These are phyloP conservation scores for Sesamia nonagrioides DNA, from an alignment of 1,140 invertebrate genomes.

Conservation along the genomic window DNA sequence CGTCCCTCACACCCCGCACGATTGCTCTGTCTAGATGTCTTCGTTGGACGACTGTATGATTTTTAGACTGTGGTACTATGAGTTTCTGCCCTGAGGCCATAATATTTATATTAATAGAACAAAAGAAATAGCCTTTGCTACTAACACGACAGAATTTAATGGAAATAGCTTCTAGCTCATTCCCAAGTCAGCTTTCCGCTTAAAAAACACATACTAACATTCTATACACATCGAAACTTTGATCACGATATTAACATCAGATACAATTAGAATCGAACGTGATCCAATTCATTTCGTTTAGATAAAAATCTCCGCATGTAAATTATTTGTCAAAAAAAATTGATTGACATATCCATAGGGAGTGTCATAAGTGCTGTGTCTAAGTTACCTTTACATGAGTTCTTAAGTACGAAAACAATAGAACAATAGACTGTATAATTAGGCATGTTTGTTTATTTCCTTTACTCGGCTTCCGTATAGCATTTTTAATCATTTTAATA, in stretches of 20 bases:
- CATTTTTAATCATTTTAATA: conserved; percentile 30
- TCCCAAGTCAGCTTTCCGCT: neutral
- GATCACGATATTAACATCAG: conserved; percentile 14
- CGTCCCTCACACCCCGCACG: too few relatives aligned
- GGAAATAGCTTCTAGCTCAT: too few relatives aligned
- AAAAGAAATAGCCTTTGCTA: too few relatives aligned
- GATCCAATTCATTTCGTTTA: conserved; percentile 4
- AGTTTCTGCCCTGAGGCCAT: too few relatives aligned
- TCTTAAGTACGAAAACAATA: conserved; percentile 61
- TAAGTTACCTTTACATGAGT: conserved; percentile 32
- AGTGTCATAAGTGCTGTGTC: conserved; percentile 32
- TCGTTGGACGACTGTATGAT: too few relatives aligned
- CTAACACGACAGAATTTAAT: too few relatives aligned
- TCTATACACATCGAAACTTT: too few relatives aligned
- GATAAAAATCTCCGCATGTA: conserved; percentile 40
- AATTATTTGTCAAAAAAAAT: conserved; percentile 46
- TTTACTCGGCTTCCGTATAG: conserved; percentile 59
- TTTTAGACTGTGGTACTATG: too few relatives aligned
- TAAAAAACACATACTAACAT: too few relatives aligned
- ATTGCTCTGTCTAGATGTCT: too few relatives aligned
- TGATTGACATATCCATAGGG: conserved; percentile 63
- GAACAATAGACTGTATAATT: conserved; percentile 61
- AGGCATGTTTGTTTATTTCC: conserved; percentile 61
- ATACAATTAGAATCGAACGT: conserved; percentile 5
- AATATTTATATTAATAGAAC: too few relatives aligned